Evolutionary conservation across 2,888 invertebrate species (phyloP), one percentile per base, ranked within the genome.

Genomic region (Rhagonycha lutea): DNA sequence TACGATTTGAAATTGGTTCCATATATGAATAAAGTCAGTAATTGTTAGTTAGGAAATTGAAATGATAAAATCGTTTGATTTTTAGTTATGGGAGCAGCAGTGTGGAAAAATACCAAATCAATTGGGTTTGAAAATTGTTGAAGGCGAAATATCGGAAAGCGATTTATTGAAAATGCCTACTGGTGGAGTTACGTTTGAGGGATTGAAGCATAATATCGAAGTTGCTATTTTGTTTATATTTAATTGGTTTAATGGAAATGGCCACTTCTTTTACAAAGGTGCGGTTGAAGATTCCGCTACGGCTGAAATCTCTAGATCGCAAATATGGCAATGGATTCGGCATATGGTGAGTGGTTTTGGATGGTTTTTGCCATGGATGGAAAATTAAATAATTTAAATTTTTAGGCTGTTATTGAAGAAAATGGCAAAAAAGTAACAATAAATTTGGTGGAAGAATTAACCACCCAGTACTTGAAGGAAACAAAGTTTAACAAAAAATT

Each of bases 291-390:
- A 94, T 84, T 93, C 93, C 0, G 94, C 94, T 4, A 94, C 94
- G 0, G 94, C 94, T 1, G 94, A 94, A 86, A 94, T 94, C 83
- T 93, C 93, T 0, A 88, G 94, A 70, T 91, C 91, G 26, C 94
- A 94, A 86, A 89, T 94, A 73, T 94, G 94, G 94, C 94, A 94
- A 85, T 94, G 94, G 92, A 90, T 93, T 75, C 87, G 91, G 74
- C 93, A 93, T 83, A 86, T 89, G 81, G 91, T 91, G 83, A 86
- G 32, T 11, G 24, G 4, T 32, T 68, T 8, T 10, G 9, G 61
- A 9, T n/a, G n/a, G n/a, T n/a, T n/a, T n/a, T n/a, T n/a, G n/a
- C n/a, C n/a, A n/a, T n/a, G n/a, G n/a, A n/a, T n/a, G n/a, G n/a
- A 29, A 10, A 29, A 29, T 2, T 29, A 29, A 11, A 12, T 11